phyloP scores from a whole-genome alignment of 2,888 invertebrate genomes.

The Phalera bucephala region DNA sequence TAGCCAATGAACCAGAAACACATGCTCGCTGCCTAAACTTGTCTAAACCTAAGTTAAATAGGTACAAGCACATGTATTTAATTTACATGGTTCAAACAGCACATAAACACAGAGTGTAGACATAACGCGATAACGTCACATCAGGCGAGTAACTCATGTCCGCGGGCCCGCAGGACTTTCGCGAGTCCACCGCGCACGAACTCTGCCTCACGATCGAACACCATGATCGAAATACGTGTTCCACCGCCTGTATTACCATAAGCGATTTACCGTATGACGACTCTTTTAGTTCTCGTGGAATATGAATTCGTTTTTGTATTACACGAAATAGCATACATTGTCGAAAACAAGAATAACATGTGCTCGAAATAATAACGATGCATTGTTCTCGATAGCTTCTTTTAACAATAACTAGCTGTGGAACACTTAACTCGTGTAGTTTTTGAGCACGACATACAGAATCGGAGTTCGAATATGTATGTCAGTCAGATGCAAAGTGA shows the following conservation, averaged over 20 bases:
- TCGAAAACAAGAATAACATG: slow-evolving; percentile 53
- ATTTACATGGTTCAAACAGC: no score
- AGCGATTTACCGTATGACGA: slow-evolving; percentile 70
- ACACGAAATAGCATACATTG: slow-evolving; percentile 70
- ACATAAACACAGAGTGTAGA: slow-evolving; percentile 1
- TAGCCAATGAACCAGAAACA: no score
- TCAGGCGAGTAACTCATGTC: slow-evolving; percentile 53
- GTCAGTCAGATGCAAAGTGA: slow-evolving; percentile 2
- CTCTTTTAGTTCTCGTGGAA: slow-evolving; percentile 72
- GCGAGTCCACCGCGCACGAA: slow-evolving; percentile 61
- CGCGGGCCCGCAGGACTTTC: slow-evolving; percentile 45
- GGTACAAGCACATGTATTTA: no score
- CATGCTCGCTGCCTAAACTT: no score
- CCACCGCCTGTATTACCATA: slow-evolving; percentile 69
- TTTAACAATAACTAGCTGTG: slow-evolving; percentile 23
- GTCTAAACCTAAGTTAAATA: no score
- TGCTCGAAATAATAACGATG: slow-evolving; percentile 49
- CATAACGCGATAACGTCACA: slow-evolving; percentile 47
- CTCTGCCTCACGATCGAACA: slow-evolving; percentile 70
- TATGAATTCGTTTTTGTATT: slow-evolving; percentile 68
- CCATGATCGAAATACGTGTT: slow-evolving; percentile 74
- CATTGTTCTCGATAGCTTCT: slow-evolving; percentile 46
- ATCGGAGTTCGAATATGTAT: slow-evolving; percentile 6
- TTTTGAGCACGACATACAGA: slow-evolving; percentile 10
- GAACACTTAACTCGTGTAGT: slow-evolving; percentile 11